These are phyloP conservation scores for Toxostoma redivivum DNA, from an alignment of 2,113 vertebrate genomes.

Conservation along the genomic window DNA sequence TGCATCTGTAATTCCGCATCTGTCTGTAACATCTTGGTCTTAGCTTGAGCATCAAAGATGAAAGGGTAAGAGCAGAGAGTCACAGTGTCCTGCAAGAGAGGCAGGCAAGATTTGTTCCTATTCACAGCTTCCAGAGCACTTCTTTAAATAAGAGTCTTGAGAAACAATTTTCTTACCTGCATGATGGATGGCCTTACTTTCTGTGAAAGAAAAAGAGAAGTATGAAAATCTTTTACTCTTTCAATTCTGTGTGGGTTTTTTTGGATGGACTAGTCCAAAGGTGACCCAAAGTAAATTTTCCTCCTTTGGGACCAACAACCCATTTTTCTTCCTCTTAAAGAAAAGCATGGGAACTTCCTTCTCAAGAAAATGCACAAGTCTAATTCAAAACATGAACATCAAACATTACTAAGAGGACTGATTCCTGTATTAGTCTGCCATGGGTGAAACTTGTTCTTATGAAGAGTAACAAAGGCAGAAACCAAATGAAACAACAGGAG, in stretches of 20 bases:
- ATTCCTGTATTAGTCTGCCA: not conserved
- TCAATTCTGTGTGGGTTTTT: not conserved
- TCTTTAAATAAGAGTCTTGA: not conserved
- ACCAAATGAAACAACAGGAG: not conserved
- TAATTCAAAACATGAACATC: not conserved
- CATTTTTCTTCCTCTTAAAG: not conserved
- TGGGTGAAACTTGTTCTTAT: not conserved
- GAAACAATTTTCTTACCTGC: slow-evolving; percentile 76
- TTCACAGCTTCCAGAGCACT: not conserved
- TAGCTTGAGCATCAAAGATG: slow-evolving; percentile 95
- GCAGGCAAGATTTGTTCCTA: not conserved
- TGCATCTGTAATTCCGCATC: slow-evolving; percentile 98
- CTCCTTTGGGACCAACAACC: not conserved
- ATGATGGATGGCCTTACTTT: slow-evolving; percentile 88
- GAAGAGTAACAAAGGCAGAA: not conserved
- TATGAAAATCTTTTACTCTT: slow-evolving; percentile 14
- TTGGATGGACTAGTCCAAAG: not conserved
- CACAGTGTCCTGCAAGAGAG: slow-evolving; percentile 80
- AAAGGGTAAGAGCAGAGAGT: slow-evolving; percentile 97
- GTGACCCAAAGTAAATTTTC: not conserved
- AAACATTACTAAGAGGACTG: not conserved
- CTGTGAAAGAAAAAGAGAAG: slow-evolving; percentile 67
- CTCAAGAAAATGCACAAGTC: not conserved
- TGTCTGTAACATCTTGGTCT: slow-evolving; percentile 98
- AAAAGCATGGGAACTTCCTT: not conserved